Percentiles rank a stretch among this genome's conserved stretches.
Conservation (phyloP, 2,113 vertebrate species). For the Crotalus viridis region DNA sequence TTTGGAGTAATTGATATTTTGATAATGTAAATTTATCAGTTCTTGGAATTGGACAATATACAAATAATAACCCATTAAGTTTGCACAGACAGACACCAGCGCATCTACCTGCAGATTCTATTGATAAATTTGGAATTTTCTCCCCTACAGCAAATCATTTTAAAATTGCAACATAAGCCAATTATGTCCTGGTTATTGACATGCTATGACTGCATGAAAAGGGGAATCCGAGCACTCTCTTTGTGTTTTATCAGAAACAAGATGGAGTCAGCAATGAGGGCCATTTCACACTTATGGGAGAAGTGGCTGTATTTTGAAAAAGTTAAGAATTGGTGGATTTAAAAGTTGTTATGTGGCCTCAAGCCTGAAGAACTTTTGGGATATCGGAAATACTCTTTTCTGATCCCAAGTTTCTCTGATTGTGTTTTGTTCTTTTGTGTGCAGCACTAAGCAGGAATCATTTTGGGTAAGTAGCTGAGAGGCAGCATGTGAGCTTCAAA, state of each 20-base stretch:
- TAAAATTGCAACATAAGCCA: not conserved
- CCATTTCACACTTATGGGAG: not conserved
- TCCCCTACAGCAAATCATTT: not conserved
- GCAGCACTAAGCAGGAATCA: not conserved
- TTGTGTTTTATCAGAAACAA: not conserved
- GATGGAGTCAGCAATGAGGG: not conserved
- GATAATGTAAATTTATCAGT: not conserved
- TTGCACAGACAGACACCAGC: not conserved
- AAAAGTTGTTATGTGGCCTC: not conserved
- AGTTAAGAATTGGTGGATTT: not conserved
- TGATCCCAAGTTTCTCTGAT: not conserved
- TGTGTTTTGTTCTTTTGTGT: not conserved
- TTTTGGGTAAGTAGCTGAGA: not conserved
- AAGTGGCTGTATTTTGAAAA: not conserved
- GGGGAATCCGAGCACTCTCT: not conserved
- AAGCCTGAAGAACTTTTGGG: not conserved
- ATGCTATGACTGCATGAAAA: not conserved
- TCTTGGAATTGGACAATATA: not conserved
- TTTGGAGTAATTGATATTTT: not conserved
- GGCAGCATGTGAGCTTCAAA: not conserved
- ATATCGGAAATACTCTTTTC: not conserved
- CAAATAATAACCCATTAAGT: not conserved
- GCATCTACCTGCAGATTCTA: not conserved
- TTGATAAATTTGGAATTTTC: not conserved
- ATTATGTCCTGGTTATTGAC: not conserved